Base-by-base conservation (phyloP, 2,113 vertebrate genomes). In the Paratilapia polleni region DNA sequence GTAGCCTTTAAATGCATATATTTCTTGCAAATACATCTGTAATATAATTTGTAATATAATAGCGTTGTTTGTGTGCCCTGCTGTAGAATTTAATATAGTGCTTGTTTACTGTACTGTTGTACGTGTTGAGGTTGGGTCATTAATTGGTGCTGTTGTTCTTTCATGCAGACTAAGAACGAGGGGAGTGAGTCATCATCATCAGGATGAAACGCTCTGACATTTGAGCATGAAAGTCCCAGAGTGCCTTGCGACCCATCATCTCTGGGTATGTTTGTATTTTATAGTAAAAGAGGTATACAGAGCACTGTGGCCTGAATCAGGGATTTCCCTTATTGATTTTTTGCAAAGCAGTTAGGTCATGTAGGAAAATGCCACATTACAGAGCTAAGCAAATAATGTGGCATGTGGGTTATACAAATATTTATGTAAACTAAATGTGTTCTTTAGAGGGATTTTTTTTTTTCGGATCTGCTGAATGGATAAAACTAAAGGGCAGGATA, bases 201-300 rank as follows among this genome's bases (percentile, higher is more conserved):
- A 94, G 82, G 89, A 93, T 95, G 92, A 96, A 94, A 93, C 10
- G 80, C 90, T 93, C 90, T 95, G 94, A 95, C 95, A 95, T 95
- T 95, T 94, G 87, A 95, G 94, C 93, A 94, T 81, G 81, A 93
- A 94, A 88, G 64, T 94, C 94, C 93, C 94, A 93, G 92, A 74
- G 58, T 94, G 88, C 93, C 91, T 90, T 92, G 90, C 80, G 75
- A 92, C 87, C 31, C 59, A 56, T 70, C 87, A 60, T 90, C 31
- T 62, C 86, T 82, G 86, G 82, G 66, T 68, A 61, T 89, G 82
- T 90, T 91, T 91, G 82, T 80, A 49, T 88, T 92, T 83, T 87
- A 93, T 88, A 88, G 91, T 89, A 77, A 49, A 52, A 57, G 86
- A 89, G 81, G 83, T 59, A 86, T 68, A 43, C 38, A 64, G 26